These are phyloP conservation scores for Pelodiscus sinensis DNA, from an alignment of 2,113 vertebrate genomes.

Conservation along the genomic window DNA sequence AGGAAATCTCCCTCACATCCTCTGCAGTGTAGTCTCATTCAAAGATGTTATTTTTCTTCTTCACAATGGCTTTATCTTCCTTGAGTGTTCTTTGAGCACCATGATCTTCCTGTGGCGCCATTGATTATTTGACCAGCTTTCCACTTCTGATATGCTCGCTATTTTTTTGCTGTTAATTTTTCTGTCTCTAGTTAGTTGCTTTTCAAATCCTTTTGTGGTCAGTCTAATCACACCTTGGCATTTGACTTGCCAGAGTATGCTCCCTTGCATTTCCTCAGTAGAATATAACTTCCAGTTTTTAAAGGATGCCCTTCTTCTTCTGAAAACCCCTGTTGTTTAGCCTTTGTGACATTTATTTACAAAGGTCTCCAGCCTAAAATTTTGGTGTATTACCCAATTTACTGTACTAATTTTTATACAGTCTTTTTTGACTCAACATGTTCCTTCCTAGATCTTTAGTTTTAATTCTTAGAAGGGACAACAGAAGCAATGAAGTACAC, in stretches of 20 bases:
- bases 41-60: no score
- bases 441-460: constrained; percentile 67
- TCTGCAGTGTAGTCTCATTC: no score
- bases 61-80: no score
- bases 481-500: background rate
- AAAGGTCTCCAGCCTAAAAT: constrained; percentile 65
- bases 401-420: constrained; percentile 36
- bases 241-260: background rate
- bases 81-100: no score
- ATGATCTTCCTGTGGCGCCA: no score
- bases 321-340: background rate
- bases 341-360: constrained; percentile 11
- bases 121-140: no score
- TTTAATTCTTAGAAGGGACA: constrained; percentile 65
- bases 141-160: no score
- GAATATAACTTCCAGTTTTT: background rate
- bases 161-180: no score
- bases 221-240: background rate
- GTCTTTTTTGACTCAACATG: constrained; percentile 74
- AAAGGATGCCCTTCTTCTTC: background rate
- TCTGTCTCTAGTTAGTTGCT: no score
- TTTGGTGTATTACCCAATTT: constrained; percentile 69
- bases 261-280: background rate
- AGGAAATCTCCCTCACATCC: no score
- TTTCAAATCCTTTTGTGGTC: background rate